Base-by-base conservation (phyloP, 2,888 invertebrate species). In the Athetis lepigone region DNA sequence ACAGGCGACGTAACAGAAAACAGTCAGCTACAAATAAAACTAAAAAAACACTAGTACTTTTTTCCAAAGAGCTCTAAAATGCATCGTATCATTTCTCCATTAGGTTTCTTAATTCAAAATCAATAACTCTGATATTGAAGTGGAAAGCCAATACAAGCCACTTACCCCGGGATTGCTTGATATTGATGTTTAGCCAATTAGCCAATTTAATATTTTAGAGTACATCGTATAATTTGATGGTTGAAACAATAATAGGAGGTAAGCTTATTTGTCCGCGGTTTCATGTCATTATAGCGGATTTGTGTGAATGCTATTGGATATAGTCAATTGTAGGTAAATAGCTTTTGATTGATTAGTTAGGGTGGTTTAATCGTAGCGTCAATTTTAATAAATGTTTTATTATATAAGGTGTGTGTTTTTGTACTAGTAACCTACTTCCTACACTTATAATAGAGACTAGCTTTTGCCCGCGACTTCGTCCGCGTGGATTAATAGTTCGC, bases 131-230 rank as follows among this genome's bases (percentile, higher is more conserved):
- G 56, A 55, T 46, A 55, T 54, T 50, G 40, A 19, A 57, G 52
- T 19, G 45, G 45, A 33, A 50, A 54, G 49, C 68, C 72, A 79
- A 75, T 61, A 75, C 19, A 27, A 60, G 42, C 46, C 49, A 65
- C 59, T 64, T 56, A 33, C 27, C 45, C 46, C 18, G 36, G 25
- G 51, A 75, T 69, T 68, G 68, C 54, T 56, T 70, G 62, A 58
- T 55, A 63, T 58, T 50, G 57, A 52, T 61, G 57, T 68, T 66
- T 56, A 58, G 64, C 66, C 81, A 85, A 84, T 84, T 86, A 84
- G 75, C 66, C 65, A 72, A 72, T 60, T 67, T 70, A 82, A 87
- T 87, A 82, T 81, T 78, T 78, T 78, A 82, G 79, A 85, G 84
- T 82, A 75, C 68, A 40, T 62, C 18, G 42, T 58, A 27, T 60